These are phyloP conservation scores for Yponomeuta sedellus DNA, from an alignment of 2,888 invertebrate species.

Conservation along the genomic window DNA sequence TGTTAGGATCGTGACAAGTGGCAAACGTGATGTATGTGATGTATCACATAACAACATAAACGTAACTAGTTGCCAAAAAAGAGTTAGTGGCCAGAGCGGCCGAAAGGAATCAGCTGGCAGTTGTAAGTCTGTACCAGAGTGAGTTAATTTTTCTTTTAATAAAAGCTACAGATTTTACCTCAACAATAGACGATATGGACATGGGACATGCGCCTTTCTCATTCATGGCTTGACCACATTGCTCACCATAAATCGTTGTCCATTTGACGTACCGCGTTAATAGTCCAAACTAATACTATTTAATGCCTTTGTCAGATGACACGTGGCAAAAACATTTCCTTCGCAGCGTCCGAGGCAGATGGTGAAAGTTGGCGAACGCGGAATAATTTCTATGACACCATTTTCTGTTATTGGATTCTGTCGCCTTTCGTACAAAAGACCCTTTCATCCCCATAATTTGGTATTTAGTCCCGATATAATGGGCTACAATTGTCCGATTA, in stretches of 20 bases:
- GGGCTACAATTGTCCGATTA: constrained; percentile 36
- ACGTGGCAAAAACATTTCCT: constrained; percentile 54
- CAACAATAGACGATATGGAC: background rate
- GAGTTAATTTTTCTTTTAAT: background rate
- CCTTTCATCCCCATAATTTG: constrained; percentile 35
- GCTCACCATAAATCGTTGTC: constrained; percentile 40
- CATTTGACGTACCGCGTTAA: constrained; percentile 57
- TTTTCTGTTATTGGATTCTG: constrained; percentile 36
- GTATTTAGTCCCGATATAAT: constrained; percentile 38
- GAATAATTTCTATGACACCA: constrained; percentile 39
- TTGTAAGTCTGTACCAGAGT: background rate
- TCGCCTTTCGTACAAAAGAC: constrained; percentile 28
- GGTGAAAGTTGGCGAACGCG: constrained; percentile 42
- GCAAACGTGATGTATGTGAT: no score
- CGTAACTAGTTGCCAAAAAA: no score
- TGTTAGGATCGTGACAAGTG: no score
- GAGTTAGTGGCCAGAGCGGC: no score
- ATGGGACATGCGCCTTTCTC: background rate
- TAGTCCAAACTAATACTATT: constrained; percentile 53
- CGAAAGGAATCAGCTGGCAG: no score
- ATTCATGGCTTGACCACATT: constrained; percentile 3
- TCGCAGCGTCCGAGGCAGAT: constrained; percentile 44
- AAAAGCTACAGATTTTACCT: background rate
- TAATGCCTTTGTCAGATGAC: constrained; percentile 47
- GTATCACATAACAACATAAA: no score